phyloP scores from a whole-genome alignment of 2,888 invertebrate genomes.

The Aporophyla nigra region DNA sequence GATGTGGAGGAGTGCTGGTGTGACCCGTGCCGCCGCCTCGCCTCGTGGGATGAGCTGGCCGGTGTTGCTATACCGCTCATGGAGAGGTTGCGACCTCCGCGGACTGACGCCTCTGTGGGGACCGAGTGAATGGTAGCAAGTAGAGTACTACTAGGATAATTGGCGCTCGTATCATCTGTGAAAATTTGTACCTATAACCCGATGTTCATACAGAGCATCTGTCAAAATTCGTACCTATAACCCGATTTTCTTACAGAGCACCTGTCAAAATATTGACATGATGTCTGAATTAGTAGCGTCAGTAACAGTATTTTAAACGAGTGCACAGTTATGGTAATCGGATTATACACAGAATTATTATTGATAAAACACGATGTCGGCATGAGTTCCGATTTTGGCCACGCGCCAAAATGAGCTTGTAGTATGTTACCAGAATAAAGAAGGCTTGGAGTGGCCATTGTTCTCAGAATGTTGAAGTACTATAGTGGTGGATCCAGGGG shows the following conservation, averaged over 20 bases:
- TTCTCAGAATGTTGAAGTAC: not conserved
- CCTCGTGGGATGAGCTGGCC: constrained; percentile 94
- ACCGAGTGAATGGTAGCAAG: constrained; percentile 74
- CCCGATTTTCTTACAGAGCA: no score
- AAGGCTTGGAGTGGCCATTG: not conserved
- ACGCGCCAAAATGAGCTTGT: not conserved
- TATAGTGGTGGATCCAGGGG: no score
- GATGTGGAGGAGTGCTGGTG: constrained; percentile 83
- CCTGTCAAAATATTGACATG: no score
- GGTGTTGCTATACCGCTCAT: constrained; percentile 94
- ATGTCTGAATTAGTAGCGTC: no score
- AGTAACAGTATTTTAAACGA: no score
- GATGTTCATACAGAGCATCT: no score
- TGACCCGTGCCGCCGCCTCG: constrained; percentile 81
- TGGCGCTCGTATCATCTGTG: not conserved
- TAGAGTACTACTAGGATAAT: not conserved
- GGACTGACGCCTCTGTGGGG: constrained; percentile 85
- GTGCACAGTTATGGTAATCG: no score
- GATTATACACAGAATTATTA: not conserved
- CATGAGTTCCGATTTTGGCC: not conserved
- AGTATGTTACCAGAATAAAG: not conserved
- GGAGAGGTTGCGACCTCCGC: constrained; percentile 91
- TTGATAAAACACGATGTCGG: not conserved
- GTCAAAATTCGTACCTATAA: no score
- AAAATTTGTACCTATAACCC: no score